Base-by-base conservation (phyloP, 2,797 vertebrate genomes). In the Sebastes vulpes region DNA sequence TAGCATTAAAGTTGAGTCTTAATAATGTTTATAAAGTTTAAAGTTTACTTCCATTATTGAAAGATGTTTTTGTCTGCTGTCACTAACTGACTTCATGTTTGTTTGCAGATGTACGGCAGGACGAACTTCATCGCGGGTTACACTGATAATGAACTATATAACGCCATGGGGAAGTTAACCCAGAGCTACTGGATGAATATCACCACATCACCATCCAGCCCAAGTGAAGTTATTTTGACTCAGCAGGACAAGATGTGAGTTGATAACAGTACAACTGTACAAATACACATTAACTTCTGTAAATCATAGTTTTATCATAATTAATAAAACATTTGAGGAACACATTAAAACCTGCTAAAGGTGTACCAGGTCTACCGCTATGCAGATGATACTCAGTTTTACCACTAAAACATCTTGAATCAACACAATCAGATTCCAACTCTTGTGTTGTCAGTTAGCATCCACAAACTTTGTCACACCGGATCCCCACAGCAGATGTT, bases 221-320 rank as follows among this genome's bases (percentile, higher is more conserved):
- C 1, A 5, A 7, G 4, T 1, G 5, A 18, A 0, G 0, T 67
- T 1, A 0, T 23, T 1, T 18, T 59, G 28, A 0, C 0, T 12
- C 21, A 90, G 1, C 63, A 3, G 38, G 0, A 46, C 61, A 83
- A 2, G 2, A 31, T 85, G 91, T 92, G 77, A 90, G 91, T 77
- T 9, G 3, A 28, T 12, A 25, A 28, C 11, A 53, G 16, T 28
- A 16, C 10, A 46, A 46, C 6, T 46, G 38, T 18, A 46, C 38
- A 46, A 46, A 46, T 11, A 20, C 16, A 68, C 28, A 31, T 16
- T 64, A 9, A 23, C 2, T 29, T 29, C 28, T n/a, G 56, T 29
- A n/a, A 58, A 28, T 58, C 2, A 7, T 46, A 46, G 38, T 46
- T 46, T 16, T 18, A 46, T 46, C 38, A 46, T 46, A 46, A 46